Evolutionary conservation across 2,113 vertebrate genomes (phyloP).

Genomic region (Hyaena hyaena): DNA sequence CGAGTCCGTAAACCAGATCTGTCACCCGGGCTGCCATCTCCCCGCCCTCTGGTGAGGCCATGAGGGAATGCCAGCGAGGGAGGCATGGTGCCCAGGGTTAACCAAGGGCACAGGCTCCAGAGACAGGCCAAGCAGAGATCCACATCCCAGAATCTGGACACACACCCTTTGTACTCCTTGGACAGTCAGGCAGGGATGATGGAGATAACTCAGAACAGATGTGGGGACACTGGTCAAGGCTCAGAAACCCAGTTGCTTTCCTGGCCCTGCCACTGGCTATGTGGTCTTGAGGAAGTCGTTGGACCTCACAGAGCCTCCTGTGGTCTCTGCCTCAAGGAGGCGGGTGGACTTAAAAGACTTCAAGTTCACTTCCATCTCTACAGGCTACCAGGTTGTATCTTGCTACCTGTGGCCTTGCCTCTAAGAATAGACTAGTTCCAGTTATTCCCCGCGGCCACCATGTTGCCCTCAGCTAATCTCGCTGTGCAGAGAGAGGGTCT

Average conservation of each 20-base stretch:
- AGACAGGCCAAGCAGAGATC: background rate
- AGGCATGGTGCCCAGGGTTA: rapidly evolving
- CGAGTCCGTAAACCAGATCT: background rate
- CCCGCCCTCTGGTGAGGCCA: no score
- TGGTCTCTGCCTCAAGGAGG: background rate
- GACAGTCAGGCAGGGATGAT: background rate
- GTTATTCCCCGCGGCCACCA: background rate
- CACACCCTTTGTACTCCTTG: background rate
- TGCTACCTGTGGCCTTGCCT: background rate
- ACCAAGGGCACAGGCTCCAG: background rate
- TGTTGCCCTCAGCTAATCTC: background rate
- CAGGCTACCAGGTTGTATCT: background rate
- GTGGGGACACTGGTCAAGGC: rapidly evolving
- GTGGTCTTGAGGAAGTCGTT: background rate
- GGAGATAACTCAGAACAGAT: background rate
- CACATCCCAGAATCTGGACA: rapidly evolving
- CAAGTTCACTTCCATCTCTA: background rate
- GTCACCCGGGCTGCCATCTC: background rate
- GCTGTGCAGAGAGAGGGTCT: background rate
- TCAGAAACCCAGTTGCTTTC: background rate
- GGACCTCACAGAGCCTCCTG: background rate
- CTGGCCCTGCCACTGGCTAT: background rate
- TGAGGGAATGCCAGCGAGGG: background rate
- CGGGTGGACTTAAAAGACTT: background rate
- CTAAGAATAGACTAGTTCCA: background rate